Evolutionary conservation across 64 coral and sea anemone genomes (phyloP).

Genomic region (Porites lutea): DNA sequence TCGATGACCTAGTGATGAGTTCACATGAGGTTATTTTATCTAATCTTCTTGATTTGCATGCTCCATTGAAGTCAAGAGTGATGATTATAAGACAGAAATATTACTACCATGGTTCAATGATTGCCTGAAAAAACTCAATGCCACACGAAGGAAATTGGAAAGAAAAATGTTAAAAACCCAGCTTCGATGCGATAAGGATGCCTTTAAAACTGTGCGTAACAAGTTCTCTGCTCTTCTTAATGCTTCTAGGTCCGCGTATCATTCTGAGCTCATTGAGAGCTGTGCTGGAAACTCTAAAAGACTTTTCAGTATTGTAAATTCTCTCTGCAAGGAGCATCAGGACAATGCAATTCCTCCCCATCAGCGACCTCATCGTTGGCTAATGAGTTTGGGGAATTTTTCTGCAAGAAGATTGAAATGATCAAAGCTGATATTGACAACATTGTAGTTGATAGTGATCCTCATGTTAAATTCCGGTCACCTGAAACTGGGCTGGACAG

Average conservation of each 20-base stretch:
- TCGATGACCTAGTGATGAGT: too few species aligned
- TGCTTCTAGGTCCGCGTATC: conserved; percentile 16
- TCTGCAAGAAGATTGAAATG: too few species aligned
- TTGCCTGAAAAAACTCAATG: conserved; percentile 33
- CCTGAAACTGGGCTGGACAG: too few species aligned
- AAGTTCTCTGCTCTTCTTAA: conserved; percentile 3
- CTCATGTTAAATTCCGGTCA: too few species aligned
- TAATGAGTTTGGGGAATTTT: background rate
- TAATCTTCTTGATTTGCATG: too few species aligned
- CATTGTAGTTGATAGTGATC: too few species aligned
- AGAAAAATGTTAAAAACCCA: conserved; percentile 21
- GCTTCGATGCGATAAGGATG: conserved; percentile 8
- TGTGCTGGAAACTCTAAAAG: conserved; percentile 52
- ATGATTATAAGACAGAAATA: too few species aligned
- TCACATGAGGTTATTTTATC: too few species aligned
- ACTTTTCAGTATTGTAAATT: conserved; percentile 49
- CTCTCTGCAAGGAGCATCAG: conserved; percentile 21
- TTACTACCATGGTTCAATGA: conserved; percentile 40
- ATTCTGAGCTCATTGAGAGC: conserved; percentile 29
- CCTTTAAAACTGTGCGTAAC: conserved; percentile 10
- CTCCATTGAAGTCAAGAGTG: background rate
- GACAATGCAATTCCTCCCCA: conserved; percentile 19
- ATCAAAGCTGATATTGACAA: too few species aligned
- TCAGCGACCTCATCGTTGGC: too few species aligned
- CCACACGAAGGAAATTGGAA: conserved; percentile 22